Base-by-base conservation (phyloP, 2,797 vertebrate genomes). In the Spinus olivaceus region DNA sequence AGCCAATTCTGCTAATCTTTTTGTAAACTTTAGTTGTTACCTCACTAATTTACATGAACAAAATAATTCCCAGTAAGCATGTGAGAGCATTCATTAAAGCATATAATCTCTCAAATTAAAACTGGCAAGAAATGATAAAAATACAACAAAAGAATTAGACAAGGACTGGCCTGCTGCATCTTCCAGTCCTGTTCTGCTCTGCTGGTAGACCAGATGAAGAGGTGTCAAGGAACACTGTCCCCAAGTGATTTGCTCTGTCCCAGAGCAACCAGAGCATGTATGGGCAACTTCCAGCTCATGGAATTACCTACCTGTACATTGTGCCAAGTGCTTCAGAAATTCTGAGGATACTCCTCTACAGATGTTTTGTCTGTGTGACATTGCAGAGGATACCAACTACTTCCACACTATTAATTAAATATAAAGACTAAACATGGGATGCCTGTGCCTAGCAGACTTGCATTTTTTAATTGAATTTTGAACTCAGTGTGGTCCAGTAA, bases 1-100 rank as follows among this genome's bases (percentile, higher is more conserved):
- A 96, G 98, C 32, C 35, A 66, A n/a, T 9, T 69, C 57, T 49
- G 22, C n/a, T 90, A 69, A 6, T 28, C 73, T 91, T 76, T 90
- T 59, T 5, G 14, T 46, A 39, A 72, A n/a, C 1, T 46, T 86
- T 32, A 64, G 11, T 56, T 57, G 2, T 47, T 91, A 61, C 42
- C 14, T 91, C 23, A 56, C 25, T 72, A 72, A 83, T 35, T 85
- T 60, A 60, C 8, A 27, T 44, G 37, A 86, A 60, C 9, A 70
- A 61, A 20, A 28, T 37, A 86, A 61, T 66, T 28, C 14, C 15
- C 44, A 49, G 22, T 20, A 63, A 37, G 5, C 16, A 37, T 22
- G 12, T 76, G n/a, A 81, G 8, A 50, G 8, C 37, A 63, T 54
- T 30, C 19, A 77, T 67, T 80, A 81, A 77, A 82, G 23, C 20